Evolutionary conservation across 2,888 invertebrate species (phyloP).

Genomic region (Gymnocheta viridis): DNA sequence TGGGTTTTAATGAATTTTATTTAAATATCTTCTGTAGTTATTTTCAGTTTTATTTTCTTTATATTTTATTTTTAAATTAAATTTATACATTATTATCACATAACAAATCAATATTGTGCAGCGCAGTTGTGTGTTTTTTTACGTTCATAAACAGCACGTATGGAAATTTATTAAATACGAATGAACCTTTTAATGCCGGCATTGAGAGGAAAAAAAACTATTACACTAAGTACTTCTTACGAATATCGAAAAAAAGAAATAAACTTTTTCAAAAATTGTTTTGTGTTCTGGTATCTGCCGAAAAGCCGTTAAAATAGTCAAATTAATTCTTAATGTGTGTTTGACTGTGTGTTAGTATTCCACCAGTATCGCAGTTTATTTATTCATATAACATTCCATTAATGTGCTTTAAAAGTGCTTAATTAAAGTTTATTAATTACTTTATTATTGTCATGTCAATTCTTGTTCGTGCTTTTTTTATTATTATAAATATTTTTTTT

Average conservation of each 20-base stretch:
- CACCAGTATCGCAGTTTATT: slow-evolving; percentile 27
- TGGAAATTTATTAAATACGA: slow-evolving; percentile 6
- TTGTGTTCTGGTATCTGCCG: background rate
- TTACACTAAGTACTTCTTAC: background rate
- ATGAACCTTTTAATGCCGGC: background rate
- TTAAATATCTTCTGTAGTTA: slow-evolving; percentile 35
- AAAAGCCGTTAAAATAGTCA: background rate
- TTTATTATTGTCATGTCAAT: slow-evolving; percentile 66
- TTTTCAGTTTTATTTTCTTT: background rate
- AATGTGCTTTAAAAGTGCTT: slow-evolving; percentile 64
- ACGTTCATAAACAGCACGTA: background rate
- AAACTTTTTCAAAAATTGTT: background rate
- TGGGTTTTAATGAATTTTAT: slow-evolving; percentile 44
- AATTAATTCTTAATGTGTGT: background rate
- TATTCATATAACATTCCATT: slow-evolving; percentile 53
- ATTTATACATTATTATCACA: slow-evolving; percentile 55
- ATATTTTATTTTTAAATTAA: slow-evolving; percentile 19
- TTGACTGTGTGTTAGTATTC: background rate
- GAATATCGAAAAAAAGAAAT: background rate
- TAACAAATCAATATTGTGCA: slow-evolving; percentile 58
- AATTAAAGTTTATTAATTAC: slow-evolving; percentile 68
- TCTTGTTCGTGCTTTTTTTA: slow-evolving; percentile 11
- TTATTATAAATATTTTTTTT: slow-evolving; percentile 15
- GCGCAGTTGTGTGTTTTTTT: background rate
- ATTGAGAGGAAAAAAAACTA: background rate